Conservation (phyloP, 2,888 invertebrate species). For the Cerceris rybyensis region DNA sequence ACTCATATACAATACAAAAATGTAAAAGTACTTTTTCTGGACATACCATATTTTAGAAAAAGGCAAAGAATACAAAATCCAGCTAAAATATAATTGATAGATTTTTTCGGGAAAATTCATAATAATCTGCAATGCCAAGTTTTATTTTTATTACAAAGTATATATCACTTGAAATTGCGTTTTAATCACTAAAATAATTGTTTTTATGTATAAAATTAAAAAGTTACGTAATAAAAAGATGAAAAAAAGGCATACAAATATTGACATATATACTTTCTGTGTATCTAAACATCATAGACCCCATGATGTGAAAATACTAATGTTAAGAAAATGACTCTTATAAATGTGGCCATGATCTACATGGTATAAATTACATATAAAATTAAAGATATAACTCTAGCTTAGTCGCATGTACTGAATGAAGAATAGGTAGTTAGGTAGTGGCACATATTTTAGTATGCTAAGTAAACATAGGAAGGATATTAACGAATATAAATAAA, state of each 20-base stretch:
- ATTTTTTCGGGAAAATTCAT: constrained; percentile 28
- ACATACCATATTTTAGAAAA: constrained; percentile 16
- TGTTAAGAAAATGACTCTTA: constrained; percentile 17
- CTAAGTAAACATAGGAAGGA: constrained; percentile 7
- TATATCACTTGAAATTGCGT: constrained; percentile 27
- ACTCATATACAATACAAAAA: constrained; percentile 39
- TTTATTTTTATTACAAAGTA: constrained; percentile 13
- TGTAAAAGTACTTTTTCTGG: constrained; percentile 24
- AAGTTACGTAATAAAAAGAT: constrained; percentile 16
- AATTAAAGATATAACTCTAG: constrained; percentile 36
- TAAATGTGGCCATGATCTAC: constrained; percentile 34
- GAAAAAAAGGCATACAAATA: constrained; percentile 36
- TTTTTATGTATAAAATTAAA: constrained; percentile 25
- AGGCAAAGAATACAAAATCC: constrained; percentile 24
- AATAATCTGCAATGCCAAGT: constrained; percentile 19
- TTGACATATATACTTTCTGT: constrained; percentile 16
- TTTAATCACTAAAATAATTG: no score
- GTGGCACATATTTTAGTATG: constrained; percentile 48
- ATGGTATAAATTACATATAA: constrained; percentile 37
- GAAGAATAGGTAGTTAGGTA: constrained; percentile 25
- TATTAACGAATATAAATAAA: background rate
- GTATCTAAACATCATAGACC: constrained; percentile 1
- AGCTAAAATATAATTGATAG: constrained; percentile 19
- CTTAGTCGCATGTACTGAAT: constrained; percentile 10
- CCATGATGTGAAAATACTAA: constrained; percentile 17